Percentiles rank a stretch among this genome's conserved stretches.
phyloP scores from a whole-genome alignment of 2,113 vertebrate species.

The Sminthopsis crassicaudata region DNA sequence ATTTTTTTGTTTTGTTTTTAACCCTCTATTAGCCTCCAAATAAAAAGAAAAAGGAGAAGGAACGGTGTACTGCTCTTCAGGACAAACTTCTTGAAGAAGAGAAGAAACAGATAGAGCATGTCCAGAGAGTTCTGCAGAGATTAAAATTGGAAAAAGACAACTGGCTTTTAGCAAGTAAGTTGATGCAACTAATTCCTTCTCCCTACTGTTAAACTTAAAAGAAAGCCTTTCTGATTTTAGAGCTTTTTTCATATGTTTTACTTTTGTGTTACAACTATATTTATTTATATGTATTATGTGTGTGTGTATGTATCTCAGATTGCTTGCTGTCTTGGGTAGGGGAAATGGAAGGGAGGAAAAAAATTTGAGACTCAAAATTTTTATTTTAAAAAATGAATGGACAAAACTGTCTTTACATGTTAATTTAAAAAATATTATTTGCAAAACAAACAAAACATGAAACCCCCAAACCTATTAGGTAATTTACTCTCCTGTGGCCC shows the following conservation, averaged over 20 bases:
- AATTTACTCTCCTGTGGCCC: constrained; percentile 46
- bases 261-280: constrained; percentile 50
- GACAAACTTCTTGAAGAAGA: constrained; percentile 98
- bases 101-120: constrained; percentile 97
- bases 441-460: too few species aligned
- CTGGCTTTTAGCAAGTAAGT: constrained; percentile 98
- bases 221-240: constrained; percentile 44
- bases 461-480: constrained; percentile 1
- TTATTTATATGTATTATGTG: too few species aligned
- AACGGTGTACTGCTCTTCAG: constrained; percentile 97
- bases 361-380: too few species aligned
- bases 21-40: constrained; percentile 90
- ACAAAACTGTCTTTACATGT: too few species aligned
- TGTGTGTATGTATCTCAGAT: too few species aligned
- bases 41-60: constrained; percentile 99
- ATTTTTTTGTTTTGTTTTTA: not conserved
- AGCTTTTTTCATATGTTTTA: constrained; percentile 38
- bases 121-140: constrained; percentile 95
- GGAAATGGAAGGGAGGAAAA: too few species aligned
- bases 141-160: constrained; percentile 99
- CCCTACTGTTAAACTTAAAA: constrained; percentile 47
- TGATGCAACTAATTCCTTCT: constrained; percentile 45
- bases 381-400: too few species aligned
- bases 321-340: too few species aligned
- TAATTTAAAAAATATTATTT: too few species aligned